These are phyloP conservation scores for Crotalus horridus DNA, from an alignment of 2,113 vertebrate genomes.

Conservation along the genomic window DNA sequence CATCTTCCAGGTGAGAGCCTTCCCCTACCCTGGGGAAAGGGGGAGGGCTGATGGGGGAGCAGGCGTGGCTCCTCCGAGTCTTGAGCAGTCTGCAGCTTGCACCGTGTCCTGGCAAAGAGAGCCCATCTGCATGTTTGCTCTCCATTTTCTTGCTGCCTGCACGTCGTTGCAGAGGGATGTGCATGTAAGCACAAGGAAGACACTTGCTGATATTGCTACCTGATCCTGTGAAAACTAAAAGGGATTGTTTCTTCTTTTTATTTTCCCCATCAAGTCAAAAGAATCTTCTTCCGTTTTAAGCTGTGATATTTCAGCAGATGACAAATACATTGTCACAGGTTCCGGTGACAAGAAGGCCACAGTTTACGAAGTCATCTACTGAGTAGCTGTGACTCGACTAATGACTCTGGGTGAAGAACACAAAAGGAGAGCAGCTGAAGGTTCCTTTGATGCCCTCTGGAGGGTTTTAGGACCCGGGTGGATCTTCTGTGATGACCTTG, in stretches of 20 bases:
- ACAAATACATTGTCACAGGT: slow-evolving; percentile 97
- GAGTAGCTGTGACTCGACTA: slow-evolving; percentile 35
- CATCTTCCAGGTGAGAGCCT: slow-evolving; percentile 88
- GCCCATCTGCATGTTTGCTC: background rate
- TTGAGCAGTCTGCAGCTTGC: too few relatives aligned
- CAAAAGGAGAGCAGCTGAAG: background rate
- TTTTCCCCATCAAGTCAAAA: slow-evolving; percentile 78
- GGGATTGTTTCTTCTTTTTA: accelerated
- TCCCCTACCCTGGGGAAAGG: background rate
- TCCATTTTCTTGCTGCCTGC: background rate
- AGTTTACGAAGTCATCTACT: slow-evolving; percentile 98
- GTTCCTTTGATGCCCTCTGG: background rate
- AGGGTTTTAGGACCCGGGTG: background rate
- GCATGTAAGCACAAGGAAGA: background rate
- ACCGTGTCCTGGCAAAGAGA: background rate
- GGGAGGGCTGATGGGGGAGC: background rate
- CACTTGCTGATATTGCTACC: background rate
- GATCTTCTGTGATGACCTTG: background rate
- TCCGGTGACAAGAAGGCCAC: slow-evolving; percentile 98
- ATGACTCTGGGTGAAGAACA: background rate
- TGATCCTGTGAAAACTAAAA: background rate
- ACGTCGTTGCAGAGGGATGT: background rate
- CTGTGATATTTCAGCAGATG: slow-evolving; percentile 94
- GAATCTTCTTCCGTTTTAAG: slow-evolving; percentile 96
- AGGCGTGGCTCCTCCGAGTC: background rate